phyloP scores from a whole-genome alignment of 2,113 vertebrate species.

The Poecilia latipinna region DNA sequence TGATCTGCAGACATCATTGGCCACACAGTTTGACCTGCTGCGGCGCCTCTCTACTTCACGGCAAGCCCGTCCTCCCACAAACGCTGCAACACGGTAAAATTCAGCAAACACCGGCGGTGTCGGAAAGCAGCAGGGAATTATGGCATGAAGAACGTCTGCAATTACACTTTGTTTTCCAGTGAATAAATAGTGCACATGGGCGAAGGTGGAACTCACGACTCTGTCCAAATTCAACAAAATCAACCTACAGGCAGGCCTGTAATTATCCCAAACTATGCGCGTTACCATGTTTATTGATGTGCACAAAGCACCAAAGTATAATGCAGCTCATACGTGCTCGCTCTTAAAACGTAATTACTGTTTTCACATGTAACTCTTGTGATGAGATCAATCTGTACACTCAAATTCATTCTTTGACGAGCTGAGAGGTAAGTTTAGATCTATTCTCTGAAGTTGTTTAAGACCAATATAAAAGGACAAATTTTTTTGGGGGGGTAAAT shows the following conservation, averaged over 20 bases:
- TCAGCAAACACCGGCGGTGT: constrained; percentile 20
- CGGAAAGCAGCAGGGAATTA: constrained; percentile 24
- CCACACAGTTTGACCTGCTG: constrained; percentile 58
- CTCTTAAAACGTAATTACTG: not conserved
- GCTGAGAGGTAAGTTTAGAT: not conserved
- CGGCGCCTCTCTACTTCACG: constrained; percentile 26
- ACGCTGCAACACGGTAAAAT: constrained; percentile 8
- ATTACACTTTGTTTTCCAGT: not conserved
- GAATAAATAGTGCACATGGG: not conserved
- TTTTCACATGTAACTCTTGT: not conserved
- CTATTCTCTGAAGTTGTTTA: not conserved
- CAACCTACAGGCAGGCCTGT: not conserved
- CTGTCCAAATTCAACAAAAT: constrained; percentile 15
- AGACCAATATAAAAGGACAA: not conserved
- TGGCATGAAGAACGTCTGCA: constrained; percentile 19
- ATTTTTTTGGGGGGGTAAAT: not conserved
- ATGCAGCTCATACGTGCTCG: not conserved
- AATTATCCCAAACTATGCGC: not conserved
- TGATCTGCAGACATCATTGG: constrained; percentile 76
- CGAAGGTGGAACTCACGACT: not conserved
- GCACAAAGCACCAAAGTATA: not conserved
- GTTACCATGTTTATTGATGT: not conserved
- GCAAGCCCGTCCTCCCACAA: not conserved
- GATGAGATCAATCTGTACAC: not conserved
- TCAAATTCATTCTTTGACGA: not conserved